A percentile compares a stretch with the other conserved stretches of the same genome.
Evolutionary conservation across 1,140 invertebrate genomes (phyloP).

Genomic region (Leptinotarsa texana): DNA sequence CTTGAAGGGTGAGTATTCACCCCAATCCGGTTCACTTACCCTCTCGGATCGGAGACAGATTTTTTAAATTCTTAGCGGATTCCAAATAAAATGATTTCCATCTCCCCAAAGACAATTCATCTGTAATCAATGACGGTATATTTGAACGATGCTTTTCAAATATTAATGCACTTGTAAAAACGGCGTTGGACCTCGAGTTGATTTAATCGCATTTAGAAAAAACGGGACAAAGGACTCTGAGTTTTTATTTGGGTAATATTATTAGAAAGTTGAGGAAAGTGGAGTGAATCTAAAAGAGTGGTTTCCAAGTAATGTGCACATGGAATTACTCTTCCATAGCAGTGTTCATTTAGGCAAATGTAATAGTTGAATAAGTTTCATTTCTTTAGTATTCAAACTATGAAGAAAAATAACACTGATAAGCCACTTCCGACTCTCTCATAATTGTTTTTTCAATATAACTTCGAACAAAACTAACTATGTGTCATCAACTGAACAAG

Average conservation of each 20-base stretch:
- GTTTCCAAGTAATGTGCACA: too few relatives aligned
- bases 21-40: constrained; percentile 38
- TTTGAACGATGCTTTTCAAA: constrained; percentile 38
- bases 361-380: too few relatives aligned
- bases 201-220: constrained; percentile 22
- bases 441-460: too few relatives aligned
- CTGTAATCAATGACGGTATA: constrained; percentile 49
- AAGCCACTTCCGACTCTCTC: too few relatives aligned
- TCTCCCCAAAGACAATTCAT: constrained; percentile 45
- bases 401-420: too few relatives aligned
- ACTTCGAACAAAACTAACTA: too few relatives aligned
- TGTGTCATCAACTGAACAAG: too few relatives aligned
- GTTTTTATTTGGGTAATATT: constrained; percentile 1
- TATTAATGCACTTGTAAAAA: constrained; percentile 42
- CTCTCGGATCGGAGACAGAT: constrained; percentile 48
- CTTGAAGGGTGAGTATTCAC: constrained; percentile 5
- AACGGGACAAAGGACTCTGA: background rate
- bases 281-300: background rate
- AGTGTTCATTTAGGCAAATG: too few relatives aligned
- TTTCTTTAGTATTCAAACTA: too few relatives aligned
- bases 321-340: too few relatives aligned
- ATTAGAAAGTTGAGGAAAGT: background rate
- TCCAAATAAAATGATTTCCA: constrained; percentile 45
- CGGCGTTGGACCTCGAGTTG: constrained; percentile 11
- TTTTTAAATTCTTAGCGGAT: constrained; percentile 48